Conservation (phyloP, 1,140 invertebrate species). For the Sminthurides bifidus region DNA sequence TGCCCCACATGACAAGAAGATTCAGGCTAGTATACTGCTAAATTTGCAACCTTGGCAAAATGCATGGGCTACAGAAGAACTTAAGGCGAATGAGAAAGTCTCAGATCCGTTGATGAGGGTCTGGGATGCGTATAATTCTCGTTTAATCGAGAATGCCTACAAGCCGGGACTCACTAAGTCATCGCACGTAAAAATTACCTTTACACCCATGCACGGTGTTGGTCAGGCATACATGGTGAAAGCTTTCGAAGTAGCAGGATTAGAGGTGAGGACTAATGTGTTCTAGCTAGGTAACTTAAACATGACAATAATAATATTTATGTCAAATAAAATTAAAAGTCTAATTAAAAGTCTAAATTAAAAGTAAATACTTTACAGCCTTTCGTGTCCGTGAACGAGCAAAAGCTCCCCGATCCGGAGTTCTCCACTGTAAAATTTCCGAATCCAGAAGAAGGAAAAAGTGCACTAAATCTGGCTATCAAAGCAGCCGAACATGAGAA, state of each 20-base stretch:
- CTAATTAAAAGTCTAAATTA: not conserved
- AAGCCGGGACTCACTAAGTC: not conserved
- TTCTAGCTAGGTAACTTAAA: not conserved
- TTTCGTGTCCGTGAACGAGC: conserved; percentile 66
- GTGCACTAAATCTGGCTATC: conserved; percentile 73
- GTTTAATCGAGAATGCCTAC: not conserved
- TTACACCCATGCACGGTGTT: conserved; percentile 97
- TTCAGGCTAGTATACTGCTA: conserved; percentile 64
- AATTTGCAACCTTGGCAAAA: conserved; percentile 57
- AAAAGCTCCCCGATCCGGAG: conserved; percentile 84
- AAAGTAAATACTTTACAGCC: conserved; percentile 42
- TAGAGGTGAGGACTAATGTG: conserved; percentile 47
- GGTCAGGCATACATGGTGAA: conserved; percentile 66
- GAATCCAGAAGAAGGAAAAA: conserved; percentile 94
- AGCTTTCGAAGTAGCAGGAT: conserved; percentile 61
- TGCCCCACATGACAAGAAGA: conserved; percentile 76
- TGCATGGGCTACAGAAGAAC: conserved; percentile 51
- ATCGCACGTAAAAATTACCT: conserved; percentile 56
- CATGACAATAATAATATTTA: too few relatives aligned
- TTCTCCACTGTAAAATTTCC: conserved; percentile 95
- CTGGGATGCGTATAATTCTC: not conserved
- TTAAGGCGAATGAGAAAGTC: not conserved
- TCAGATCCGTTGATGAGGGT: conserved; percentile 16
- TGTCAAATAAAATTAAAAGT: conserved; percentile 5
- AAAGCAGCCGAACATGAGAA: conserved; percentile 60